Evolutionary conservation across 2,888 invertebrate genomes (phyloP).

Genomic region (Orthosia incerta): DNA sequence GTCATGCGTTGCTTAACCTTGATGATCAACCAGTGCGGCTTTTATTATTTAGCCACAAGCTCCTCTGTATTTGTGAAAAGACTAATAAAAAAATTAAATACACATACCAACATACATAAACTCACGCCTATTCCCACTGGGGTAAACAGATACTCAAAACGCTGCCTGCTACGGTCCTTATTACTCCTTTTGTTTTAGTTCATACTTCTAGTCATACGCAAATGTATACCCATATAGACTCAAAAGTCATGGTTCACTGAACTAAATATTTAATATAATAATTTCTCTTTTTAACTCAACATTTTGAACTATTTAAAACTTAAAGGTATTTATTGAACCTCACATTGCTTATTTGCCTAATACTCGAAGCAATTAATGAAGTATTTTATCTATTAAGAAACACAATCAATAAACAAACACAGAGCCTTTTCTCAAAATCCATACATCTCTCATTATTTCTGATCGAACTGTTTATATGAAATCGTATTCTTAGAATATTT

Average conservation of each 20-base stretch:
- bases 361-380: constrained; percentile 2
- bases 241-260: neutral
- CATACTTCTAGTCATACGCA: too few relatives aligned
- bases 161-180: too few relatives aligned
- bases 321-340: neutral
- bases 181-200: too few relatives aligned
- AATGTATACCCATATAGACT: neutral
- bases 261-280: too few relatives aligned
- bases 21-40: too few relatives aligned
- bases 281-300: neutral
- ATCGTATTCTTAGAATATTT: neutral
- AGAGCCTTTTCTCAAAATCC: neutral
- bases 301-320: neutral
- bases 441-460: neutral
- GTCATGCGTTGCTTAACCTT: too few relatives aligned
- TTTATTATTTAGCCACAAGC: too few relatives aligned
- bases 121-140: too few relatives aligned
- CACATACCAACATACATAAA: too few relatives aligned
- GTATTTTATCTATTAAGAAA: neutral
- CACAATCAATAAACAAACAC: neutral
- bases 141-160: too few relatives aligned
- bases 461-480: constrained; percentile 3
- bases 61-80: neutral
- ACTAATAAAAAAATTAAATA: neutral
- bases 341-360: neutral